phyloP scores from a whole-genome alignment of 2,888 invertebrate species.

The Automeris io region DNA sequence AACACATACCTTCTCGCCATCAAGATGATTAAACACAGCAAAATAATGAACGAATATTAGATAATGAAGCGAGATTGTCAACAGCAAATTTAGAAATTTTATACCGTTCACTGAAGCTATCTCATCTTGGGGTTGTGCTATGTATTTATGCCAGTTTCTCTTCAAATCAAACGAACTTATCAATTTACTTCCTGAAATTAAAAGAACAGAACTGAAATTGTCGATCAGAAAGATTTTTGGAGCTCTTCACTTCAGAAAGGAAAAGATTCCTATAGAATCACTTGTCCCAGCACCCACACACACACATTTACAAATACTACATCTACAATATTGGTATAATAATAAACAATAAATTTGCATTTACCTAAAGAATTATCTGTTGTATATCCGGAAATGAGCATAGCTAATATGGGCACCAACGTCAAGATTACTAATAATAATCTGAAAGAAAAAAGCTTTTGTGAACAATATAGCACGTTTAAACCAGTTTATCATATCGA shows the following conservation, averaged over 20 bases:
- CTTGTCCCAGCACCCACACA: no score
- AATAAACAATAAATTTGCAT: no score
- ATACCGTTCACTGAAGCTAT: conserved; percentile 3
- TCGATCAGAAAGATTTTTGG: no score
- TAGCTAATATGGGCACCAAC: neutral
- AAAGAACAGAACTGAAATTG: no score
- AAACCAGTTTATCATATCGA: no score
- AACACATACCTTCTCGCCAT: conserved; percentile 9
- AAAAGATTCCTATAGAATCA: no score
- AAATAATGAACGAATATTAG: neutral
- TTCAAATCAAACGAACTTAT: conserved; percentile 2
- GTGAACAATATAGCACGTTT: no score
- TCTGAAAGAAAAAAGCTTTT: neutral
- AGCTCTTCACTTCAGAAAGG: no score
- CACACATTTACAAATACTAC: no score
- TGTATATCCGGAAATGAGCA: neutral
- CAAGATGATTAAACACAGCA: conserved; percentile 3
- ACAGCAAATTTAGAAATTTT: neutral
- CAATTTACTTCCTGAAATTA: conserved; percentile 3
- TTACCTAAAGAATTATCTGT: neutral
- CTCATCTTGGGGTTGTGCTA: neutral
- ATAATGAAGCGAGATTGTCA: conserved; percentile 7
- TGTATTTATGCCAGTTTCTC: neutral
- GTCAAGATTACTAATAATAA: neutral
- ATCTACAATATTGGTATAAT: no score